Evolutionary conservation across 2,888 invertebrate genomes (phyloP).

Genomic region (Drosophila stalkeri): DNA sequence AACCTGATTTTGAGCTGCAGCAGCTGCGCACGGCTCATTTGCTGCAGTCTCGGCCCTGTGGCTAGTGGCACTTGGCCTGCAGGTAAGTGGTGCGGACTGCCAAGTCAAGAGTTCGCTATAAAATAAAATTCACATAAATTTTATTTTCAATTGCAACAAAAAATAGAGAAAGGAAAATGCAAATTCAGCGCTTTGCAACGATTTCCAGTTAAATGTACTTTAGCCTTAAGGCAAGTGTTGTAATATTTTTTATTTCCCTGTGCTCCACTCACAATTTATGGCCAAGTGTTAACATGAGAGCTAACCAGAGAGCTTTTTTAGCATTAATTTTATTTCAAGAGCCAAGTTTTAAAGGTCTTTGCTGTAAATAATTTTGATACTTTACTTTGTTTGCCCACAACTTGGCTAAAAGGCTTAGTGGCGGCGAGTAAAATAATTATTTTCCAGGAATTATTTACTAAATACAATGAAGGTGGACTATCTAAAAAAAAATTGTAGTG

Average conservation of each 20-base stretch:
- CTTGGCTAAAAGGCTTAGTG: neutral
- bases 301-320: neutral
- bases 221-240: conserved; percentile 9
- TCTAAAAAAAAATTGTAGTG: neutral
- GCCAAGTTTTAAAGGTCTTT: neutral
- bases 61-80: conserved; percentile 35
- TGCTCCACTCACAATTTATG: conserved; percentile 48
- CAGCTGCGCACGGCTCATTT: conserved; percentile 67
- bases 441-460: neutral
- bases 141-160: conserved; percentile 28
- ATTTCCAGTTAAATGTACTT: conserved; percentile 48
- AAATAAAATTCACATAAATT: conserved; percentile 68
- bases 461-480: neutral
- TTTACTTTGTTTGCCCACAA: neutral
- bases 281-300: conserved; percentile 20
- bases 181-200: conserved; percentile 43
- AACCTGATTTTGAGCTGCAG: conserved; percentile 15
- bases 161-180: conserved; percentile 21
- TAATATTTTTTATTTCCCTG: conserved; percentile 37
- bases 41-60: conserved; percentile 35
- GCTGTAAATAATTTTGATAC: neutral
- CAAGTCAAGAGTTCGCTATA: conserved; percentile 40
- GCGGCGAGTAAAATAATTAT: neutral
- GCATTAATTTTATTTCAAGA: conserved; percentile 14
- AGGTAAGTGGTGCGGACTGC: conserved; percentile 40